Conservation (phyloP, 2,113 vertebrate genomes). For the Siphamia tubifer region DNA sequence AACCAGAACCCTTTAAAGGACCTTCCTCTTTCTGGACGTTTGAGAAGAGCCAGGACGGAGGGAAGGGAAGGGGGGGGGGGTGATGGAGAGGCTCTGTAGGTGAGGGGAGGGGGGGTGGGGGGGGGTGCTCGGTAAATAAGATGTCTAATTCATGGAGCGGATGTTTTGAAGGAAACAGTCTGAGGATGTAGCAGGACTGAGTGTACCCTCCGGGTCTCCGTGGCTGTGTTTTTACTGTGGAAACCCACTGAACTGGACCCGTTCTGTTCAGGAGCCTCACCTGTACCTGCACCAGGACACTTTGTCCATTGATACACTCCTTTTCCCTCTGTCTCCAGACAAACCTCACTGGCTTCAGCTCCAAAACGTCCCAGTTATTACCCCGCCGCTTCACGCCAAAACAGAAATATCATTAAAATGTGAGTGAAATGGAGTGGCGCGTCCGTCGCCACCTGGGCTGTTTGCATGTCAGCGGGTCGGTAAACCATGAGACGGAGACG, state of each 20-base stretch:
- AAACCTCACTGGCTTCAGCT: conserved; percentile 3
- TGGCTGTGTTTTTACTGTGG: conserved; percentile 41
- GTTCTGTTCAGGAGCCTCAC: conserved; percentile 64
- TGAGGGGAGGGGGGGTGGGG: conserved; percentile 21
- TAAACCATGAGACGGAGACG: neutral
- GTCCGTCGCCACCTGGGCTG: neutral
- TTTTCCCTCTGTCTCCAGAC: conserved; percentile 42
- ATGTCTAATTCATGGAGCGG: conserved; percentile 80
- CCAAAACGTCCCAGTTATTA: conserved; percentile 38
- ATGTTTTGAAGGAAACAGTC: conserved; percentile 85
- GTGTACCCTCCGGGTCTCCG: conserved; percentile 45
- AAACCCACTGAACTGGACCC: conserved; percentile 60
- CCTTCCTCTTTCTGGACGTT: conserved; percentile 25
- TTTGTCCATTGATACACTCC: conserved; percentile 55
- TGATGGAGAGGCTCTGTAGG: neutral
- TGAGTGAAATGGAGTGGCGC: neutral
- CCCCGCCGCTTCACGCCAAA: neutral
- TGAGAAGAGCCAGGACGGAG: conserved; percentile 44
- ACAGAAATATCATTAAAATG: conserved; percentile 22
- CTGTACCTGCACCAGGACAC: conserved; percentile 60
- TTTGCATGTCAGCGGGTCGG: conserved; percentile 17
- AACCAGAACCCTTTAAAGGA: conserved; percentile 54
- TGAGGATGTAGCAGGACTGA: conserved; percentile 70
- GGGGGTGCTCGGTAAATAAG: conserved; percentile 70
- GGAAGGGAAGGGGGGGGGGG: conserved; percentile 7